A percentile compares a stretch with the other conserved stretches of the same genome.
phyloP scores from a whole-genome alignment of 2,888 invertebrate species.

The Catocala nupta region DNA sequence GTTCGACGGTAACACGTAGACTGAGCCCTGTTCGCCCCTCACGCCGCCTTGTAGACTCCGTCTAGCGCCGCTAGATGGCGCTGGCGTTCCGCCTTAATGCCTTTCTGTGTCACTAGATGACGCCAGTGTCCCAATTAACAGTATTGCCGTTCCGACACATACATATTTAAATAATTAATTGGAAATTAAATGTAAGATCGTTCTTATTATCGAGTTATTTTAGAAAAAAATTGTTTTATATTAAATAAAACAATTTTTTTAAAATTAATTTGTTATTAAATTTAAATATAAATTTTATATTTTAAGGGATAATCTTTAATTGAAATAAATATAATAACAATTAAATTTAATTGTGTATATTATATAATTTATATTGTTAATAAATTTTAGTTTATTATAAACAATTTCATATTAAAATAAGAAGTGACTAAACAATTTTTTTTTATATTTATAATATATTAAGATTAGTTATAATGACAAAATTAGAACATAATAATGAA shows the following conservation, averaged over 20 bases:
- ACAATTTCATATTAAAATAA: conserved; percentile 70
- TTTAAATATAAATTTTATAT: conserved; percentile 75
- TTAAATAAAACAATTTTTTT: no score
- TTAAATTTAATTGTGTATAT: conserved; percentile 67
- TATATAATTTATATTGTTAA: conserved; percentile 88
- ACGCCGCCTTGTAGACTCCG: no score
- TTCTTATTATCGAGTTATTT: conserved; percentile 90
- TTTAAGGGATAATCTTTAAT: conserved; percentile 88
- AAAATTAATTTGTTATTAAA: conserved; percentile 48
- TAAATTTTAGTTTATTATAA: conserved; percentile 83
- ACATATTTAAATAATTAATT: conserved; percentile 88
- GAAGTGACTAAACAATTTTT: conserved; percentile 68
- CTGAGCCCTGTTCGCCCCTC: no score
- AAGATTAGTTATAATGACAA: conserved; percentile 86
- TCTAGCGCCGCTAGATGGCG: no score
- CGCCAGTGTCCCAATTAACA: no score
- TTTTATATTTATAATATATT: conserved; percentile 75
- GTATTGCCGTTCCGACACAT: no score
- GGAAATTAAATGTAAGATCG: conserved; percentile 89
- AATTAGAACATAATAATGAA: conserved; percentile 89
- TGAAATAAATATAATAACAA: conserved; percentile 83
- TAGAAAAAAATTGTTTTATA: conserved; percentile 86
- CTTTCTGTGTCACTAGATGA: no score
- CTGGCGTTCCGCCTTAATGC: no score
- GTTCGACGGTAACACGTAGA: no score